These are phyloP conservation scores for Meteorus sp. DNA, from an alignment of 1,140 invertebrate genomes.

Conservation along the genomic window DNA sequence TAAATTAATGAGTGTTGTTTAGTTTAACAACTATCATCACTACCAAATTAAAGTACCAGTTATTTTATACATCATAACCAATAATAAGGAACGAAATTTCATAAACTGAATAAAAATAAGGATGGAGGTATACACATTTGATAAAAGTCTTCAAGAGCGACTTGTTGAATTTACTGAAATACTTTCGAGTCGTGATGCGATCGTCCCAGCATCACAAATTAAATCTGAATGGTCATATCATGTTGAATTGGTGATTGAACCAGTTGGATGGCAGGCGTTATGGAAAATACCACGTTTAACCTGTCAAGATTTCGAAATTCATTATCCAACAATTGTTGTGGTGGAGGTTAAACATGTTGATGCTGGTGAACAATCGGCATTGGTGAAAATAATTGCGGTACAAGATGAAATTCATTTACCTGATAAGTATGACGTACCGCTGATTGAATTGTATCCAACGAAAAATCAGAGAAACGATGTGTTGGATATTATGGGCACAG, in stretches of 20 bases:
- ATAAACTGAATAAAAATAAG: not conserved
- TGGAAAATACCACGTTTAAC: slow-evolving; percentile 66
- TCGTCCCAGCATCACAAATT: slow-evolving; percentile 59
- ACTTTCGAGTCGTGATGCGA: slow-evolving; percentile 50
- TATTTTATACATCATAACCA: too few species aligned
- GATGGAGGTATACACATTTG: slow-evolving; percentile 63
- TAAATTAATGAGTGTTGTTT: too few species aligned
- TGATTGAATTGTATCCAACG: slow-evolving; percentile 65
- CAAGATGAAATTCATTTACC: slow-evolving; percentile 65
- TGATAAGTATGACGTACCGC: slow-evolving; percentile 60
- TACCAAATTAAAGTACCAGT: too few species aligned
- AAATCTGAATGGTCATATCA: slow-evolving; percentile 62
- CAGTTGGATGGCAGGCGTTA: slow-evolving; percentile 64
- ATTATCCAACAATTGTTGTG: slow-evolving; percentile 64
- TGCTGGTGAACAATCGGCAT: slow-evolving; percentile 56
- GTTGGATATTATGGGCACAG: slow-evolving; percentile 58
- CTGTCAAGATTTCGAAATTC: slow-evolving; percentile 62
- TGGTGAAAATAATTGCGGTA: slow-evolving; percentile 62
- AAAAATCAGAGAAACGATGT: slow-evolving; percentile 59
- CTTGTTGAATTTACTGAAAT: slow-evolving; percentile 61
- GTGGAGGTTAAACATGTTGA: slow-evolving; percentile 61
- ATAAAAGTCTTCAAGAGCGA: slow-evolving; percentile 63
- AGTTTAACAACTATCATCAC: too few species aligned
- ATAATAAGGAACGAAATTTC: too few species aligned
- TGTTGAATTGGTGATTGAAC: slow-evolving; percentile 62